Conservation (phyloP, 2,797 vertebrate species). For the Tokudaia muenninki region DNA sequence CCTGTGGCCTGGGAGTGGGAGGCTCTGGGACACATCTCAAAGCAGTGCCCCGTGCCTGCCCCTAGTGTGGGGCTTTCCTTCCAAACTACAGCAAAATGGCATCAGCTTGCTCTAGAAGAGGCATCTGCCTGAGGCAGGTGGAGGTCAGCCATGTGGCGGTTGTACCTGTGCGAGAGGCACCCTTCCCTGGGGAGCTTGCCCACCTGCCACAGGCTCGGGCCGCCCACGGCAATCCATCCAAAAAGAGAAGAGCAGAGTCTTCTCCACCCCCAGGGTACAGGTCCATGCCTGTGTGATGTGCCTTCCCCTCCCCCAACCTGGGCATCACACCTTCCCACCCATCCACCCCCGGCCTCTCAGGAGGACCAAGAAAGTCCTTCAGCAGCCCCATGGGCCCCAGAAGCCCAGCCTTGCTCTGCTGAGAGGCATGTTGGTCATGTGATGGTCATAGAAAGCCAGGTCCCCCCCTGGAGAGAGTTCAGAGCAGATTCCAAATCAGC, state of each 20-base stretch:
- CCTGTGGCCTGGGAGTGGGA: slow-evolving; percentile 83
- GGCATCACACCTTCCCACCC: neutral
- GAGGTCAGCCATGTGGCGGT: slow-evolving; percentile 49
- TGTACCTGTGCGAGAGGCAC: neutral
- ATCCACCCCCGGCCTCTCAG: neutral
- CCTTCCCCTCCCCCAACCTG: slow-evolving; percentile 72
- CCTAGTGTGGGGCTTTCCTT: neutral
- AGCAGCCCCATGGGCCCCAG: neutral
- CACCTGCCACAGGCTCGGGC: neutral
- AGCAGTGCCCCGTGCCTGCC: neutral
- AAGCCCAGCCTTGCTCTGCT: neutral
- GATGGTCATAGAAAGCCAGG: neutral
- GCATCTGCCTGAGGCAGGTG: neutral
- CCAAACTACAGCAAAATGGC: slow-evolving; percentile 61
- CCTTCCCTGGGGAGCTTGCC: neutral
- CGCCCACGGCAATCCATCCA: neutral
- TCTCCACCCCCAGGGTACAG: neutral
- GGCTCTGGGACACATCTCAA: slow-evolving; percentile 65
- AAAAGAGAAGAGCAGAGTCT: neutral
- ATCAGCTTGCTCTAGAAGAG: neutral
- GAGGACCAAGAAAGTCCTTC: neutral
- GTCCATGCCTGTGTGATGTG: neutral
- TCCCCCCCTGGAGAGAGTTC: neutral
- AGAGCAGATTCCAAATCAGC: neutral
- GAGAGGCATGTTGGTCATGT: neutral